Evolutionary conservation across 2,113 vertebrate genomes (phyloP).

Genomic region (Poeciliopsis turrubarensis): DNA sequence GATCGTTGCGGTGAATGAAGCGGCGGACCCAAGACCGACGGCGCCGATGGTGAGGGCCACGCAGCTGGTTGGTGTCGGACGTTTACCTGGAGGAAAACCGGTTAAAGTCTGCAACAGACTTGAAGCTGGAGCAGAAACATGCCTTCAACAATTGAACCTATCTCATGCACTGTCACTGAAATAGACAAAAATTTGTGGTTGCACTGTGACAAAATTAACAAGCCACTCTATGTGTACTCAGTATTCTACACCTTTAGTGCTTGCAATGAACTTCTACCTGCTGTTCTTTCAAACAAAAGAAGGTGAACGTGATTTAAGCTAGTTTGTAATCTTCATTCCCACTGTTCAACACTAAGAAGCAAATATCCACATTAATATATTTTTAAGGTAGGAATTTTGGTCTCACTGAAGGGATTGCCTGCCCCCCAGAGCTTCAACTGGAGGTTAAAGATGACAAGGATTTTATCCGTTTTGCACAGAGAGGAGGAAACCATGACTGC

Average conservation of each 20-base stretch:
- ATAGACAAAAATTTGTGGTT: no score
- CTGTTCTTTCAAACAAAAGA: conserved; percentile 63
- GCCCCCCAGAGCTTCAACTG: conserved; percentile 75
- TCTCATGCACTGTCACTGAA: no score
- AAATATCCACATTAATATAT: no score
- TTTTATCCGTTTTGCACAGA: conserved; percentile 70
- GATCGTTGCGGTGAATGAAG: conserved; percentile 64
- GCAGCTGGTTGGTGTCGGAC: conserved; percentile 67
- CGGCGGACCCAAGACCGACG: neutral
- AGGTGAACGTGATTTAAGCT: neutral
- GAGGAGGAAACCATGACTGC: conserved; percentile 73
- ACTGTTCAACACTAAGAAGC: no score
- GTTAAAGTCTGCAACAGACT: no score
- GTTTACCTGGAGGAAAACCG: conserved; percentile 26
- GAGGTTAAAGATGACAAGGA: conserved; percentile 69
- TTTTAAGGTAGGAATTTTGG: conserved; percentile 21
- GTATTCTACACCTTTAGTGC: conserved; percentile 76
- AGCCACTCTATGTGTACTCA: no score
- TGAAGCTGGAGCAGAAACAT: neutral
- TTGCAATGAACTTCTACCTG: conserved; percentile 69
- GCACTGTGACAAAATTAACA: no score
- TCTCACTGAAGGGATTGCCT: conserved; percentile 56
- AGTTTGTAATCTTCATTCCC: no score
- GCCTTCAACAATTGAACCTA: no score
- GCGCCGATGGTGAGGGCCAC: conserved; percentile 23